Conservation (phyloP, 2,888 invertebrate species). For the Volucella inflata region DNA sequence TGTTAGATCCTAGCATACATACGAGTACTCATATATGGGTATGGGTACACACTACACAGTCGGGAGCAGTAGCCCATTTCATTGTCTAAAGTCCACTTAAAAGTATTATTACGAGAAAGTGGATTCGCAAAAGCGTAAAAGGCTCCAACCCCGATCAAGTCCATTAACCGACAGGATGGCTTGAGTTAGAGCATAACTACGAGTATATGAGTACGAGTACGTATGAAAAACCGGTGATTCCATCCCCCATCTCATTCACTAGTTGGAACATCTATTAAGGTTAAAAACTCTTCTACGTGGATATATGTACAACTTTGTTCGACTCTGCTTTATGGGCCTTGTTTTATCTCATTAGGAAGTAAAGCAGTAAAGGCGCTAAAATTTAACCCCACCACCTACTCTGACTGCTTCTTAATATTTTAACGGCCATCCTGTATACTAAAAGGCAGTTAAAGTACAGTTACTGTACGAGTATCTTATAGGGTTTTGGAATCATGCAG, state of each 20-base stretch:
- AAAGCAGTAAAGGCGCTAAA: constrained; percentile 42
- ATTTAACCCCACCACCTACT: constrained; percentile 7
- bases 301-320: constrained; percentile 68
- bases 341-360: constrained; percentile 72
- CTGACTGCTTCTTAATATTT: constrained; percentile 58
- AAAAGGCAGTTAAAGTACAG: constrained; percentile 73
- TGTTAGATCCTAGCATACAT: neutral
- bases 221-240: constrained; percentile 50
- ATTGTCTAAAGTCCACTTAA: constrained; percentile 75
- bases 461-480: neutral
- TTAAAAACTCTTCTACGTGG: constrained; percentile 56
- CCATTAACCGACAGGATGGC: constrained; percentile 70
- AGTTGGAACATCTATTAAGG: constrained; percentile 64
- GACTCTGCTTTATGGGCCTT: constrained; percentile 59
- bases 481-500: constrained; percentile 34
- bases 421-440: constrained; percentile 66
- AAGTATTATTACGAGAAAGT: constrained; percentile 74
- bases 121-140: constrained; percentile 71
- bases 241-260: neutral
- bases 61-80: constrained; percentile 65
- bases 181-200: constrained; percentile 26
- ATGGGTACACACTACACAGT: constrained; percentile 55
- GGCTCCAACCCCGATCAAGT: constrained; percentile 62
- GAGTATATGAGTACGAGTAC: neutral
- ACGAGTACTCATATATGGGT: neutral